Conservation (phyloP, 2,888 invertebrate genomes). For the Epirrhoe tristata region DNA sequence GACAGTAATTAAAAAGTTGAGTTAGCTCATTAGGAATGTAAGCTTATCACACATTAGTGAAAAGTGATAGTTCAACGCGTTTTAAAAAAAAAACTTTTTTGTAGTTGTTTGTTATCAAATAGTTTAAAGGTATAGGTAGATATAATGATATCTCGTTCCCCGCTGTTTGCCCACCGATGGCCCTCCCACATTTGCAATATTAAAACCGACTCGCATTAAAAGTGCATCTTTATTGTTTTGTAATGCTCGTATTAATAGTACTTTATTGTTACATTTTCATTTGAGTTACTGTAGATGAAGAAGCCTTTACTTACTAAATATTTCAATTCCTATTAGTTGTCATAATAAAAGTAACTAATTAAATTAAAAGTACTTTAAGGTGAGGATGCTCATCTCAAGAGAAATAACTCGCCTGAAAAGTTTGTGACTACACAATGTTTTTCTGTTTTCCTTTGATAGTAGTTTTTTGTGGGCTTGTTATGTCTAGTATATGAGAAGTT, state of each 20-base stretch:
- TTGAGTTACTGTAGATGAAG: not conserved
- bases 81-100: not conserved
- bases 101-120: not conserved
- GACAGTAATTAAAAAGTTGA: not conserved
- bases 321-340: not conserved
- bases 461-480: too few species aligned
- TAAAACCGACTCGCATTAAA: constrained; percentile 12
- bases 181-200: constrained; percentile 37
- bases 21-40: not conserved
- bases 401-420: too few species aligned
- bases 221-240: constrained; percentile 20
- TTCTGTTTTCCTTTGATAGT: too few species aligned
- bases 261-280: not conserved
- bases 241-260: not conserved
- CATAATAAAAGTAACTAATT: too few species aligned
- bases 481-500: too few species aligned
- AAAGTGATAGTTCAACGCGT: not conserved
- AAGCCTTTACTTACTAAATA: not conserved
- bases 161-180: constrained; percentile 38
- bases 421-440: too few species aligned
- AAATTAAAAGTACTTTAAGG: too few species aligned
- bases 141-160: constrained; percentile 29
- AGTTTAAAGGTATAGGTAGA: not conserved
- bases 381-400: too few species aligned
- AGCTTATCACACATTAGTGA: not conserved